A percentile compares a stretch with the other conserved stretches of the same genome.
These are phyloP conservation scores for Fukomys damarensis DNA, from an alignment of 2,113 vertebrate species.

Conservation along the genomic window DNA sequence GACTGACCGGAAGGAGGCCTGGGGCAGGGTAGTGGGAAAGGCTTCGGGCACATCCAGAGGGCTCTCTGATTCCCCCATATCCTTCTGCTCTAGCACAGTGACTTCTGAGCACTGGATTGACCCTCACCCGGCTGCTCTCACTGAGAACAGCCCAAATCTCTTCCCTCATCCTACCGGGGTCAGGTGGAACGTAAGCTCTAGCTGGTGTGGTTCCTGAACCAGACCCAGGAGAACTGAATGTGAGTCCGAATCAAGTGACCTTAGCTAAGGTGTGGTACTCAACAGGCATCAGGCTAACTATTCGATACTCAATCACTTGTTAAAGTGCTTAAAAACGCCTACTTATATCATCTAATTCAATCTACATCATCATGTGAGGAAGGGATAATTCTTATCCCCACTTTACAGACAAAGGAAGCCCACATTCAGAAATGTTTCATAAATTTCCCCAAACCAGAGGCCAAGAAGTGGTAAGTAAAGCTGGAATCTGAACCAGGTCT, in stretches of 20 bases:
- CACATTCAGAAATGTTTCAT: background rate
- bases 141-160: background rate
- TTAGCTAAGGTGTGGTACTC: background rate
- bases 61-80: too few relatives aligned
- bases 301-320: background rate
- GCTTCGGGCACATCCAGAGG: background rate
- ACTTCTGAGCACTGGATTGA: accelerated
- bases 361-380: background rate
- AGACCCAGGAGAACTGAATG: background rate
- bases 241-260: background rate
- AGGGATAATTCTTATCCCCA: background rate
- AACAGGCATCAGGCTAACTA: background rate
- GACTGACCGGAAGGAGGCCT: background rate
- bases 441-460: background rate
- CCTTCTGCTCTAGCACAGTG: background rate
- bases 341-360: background rate
- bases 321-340: background rate
- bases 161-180: background rate
- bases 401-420: background rate
- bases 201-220: background rate
- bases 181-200: background rate
- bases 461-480: background rate
- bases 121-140: too few relatives aligned
- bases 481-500: background rate
- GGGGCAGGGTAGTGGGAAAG: background rate